phyloP scores from a whole-genome alignment of 2,888 invertebrate genomes.

The Eledona agricola region DNA sequence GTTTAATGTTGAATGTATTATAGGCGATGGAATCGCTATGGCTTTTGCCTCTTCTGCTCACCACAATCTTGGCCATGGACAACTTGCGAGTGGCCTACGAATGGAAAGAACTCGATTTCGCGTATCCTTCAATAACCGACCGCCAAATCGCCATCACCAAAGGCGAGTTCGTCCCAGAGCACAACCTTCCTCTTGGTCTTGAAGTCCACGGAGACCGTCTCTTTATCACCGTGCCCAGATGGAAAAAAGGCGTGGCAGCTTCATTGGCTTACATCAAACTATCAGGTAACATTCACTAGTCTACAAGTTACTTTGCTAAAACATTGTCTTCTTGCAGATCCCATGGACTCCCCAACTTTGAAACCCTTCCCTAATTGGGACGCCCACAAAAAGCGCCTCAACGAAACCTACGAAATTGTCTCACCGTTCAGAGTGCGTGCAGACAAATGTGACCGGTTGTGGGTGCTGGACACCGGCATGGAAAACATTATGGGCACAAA shows the following conservation, averaged over 20 bases:
- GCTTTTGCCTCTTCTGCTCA: constrained; percentile 14
- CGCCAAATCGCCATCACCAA: constrained; percentile 69
- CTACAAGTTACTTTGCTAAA: neutral
- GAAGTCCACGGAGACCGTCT: constrained; percentile 75
- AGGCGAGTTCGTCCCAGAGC: constrained; percentile 72
- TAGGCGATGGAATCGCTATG: constrained; percentile 3
- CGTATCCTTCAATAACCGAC: constrained; percentile 67
- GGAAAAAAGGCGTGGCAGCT: constrained; percentile 78
- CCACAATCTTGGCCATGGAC: constrained; percentile 64
- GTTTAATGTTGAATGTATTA: constrained; percentile 1
- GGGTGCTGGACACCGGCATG: constrained; percentile 81
- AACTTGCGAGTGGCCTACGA: constrained; percentile 75
- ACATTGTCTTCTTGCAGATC: constrained; percentile 65
- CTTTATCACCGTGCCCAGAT: constrained; percentile 79
- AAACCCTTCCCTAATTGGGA: constrained; percentile 85
- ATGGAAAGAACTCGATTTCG: constrained; percentile 79
- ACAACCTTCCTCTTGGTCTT: constrained; percentile 78
- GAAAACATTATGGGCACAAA: constrained; percentile 67
- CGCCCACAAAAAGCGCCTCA: constrained; percentile 69
- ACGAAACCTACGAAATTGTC: constrained; percentile 70
- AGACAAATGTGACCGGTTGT: constrained; percentile 79
- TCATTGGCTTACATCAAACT: constrained; percentile 77
- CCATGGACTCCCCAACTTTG: constrained; percentile 70
- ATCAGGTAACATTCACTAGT: constrained; percentile 67
- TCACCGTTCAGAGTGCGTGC: constrained; percentile 79